Base-by-base conservation (phyloP, 2,113 vertebrate species). In the Urocitellus parryii region DNA sequence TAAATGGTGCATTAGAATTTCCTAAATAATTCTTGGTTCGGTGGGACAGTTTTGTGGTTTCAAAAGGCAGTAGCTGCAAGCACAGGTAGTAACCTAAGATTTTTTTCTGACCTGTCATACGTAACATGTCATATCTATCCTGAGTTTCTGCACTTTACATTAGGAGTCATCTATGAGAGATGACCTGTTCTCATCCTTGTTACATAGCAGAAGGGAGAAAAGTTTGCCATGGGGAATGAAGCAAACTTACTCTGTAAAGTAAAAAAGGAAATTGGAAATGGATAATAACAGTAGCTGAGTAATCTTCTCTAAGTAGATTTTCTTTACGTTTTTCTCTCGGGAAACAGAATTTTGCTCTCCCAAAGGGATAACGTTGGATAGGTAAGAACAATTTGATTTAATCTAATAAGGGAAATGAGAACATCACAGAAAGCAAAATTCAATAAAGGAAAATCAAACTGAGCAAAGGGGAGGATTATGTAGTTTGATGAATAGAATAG, bases 281-380 rank as follows among this genome's bases (percentile, higher is more conserved):
- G 88, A 93, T 92, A 96, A 96, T 96, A 96, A 88, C 88, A 96
- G 76, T 20, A 78, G 84, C 94, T 98, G n/a, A 97, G 91, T 95
- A 97, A 97, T 97, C 86, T 91, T 94, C 91, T 94, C 90, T 96
- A 96, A 97, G 87, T 94, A 97, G 90, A 96, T 97, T 97, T 97
- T 94, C 93, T 95, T 96, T 94, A 93, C 65, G 29, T 88, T 97
- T 97, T 95, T 96, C 97, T 90, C 92, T 95, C 2, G 12, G 95
- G 97, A 97, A 68, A 96, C 72, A 58, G 91, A 97, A 97, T 96
- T 95, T 96, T 97, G 78, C 83, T 91, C n/a, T 97, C 92, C 58
- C 92, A 96, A 97, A 98, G 95, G 73, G 14, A 96, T 85, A 91
- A 91, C 77, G 79, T 90, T 90, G 58, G 93, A 88, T 91, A 90